These are phyloP conservation scores for Drosophila neotestacea DNA, from an alignment of 2,888 invertebrate species.

Conservation along the genomic window DNA sequence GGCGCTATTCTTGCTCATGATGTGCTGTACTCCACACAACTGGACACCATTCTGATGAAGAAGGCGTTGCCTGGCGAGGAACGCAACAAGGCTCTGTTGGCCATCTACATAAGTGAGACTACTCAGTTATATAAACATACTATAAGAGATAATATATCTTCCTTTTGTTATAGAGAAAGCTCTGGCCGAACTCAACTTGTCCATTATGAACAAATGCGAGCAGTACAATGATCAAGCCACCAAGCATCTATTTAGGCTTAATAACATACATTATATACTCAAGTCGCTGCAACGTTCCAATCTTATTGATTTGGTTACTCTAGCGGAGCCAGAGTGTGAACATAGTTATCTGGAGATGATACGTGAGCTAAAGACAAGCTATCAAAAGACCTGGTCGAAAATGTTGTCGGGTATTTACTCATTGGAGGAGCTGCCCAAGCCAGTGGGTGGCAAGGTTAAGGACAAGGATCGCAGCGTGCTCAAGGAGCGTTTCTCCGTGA, in stretches of 20 bases:
- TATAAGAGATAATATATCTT: not conserved
- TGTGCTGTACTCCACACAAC: conserved; percentile 86
- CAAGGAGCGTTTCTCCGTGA: conserved; percentile 95
- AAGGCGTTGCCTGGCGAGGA: conserved; percentile 86
- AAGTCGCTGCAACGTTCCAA: conserved; percentile 95
- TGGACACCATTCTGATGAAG: conserved; percentile 86
- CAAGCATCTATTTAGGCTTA: conserved; percentile 95
- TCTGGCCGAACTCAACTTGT: conserved; percentile 94
- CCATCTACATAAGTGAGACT: conserved; percentile 92
- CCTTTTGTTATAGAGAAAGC: conserved; percentile 90
- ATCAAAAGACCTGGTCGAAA: conserved; percentile 91
- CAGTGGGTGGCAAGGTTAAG: conserved; percentile 90
- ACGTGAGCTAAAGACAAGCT: conserved; percentile 90
- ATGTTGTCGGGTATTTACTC: conserved; percentile 91
- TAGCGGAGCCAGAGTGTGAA: conserved; percentile 94
- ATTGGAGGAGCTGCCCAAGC: conserved; percentile 89
- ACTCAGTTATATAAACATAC: not conserved
- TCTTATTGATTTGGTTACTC: conserved; percentile 91
- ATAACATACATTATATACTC: conserved; percentile 97
- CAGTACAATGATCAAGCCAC: conserved; percentile 94
- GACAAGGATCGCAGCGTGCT: conserved; percentile 94
- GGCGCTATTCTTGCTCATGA: conserved; percentile 88
- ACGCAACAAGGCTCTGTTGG: conserved; percentile 89
- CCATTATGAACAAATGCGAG: conserved; percentile 95
- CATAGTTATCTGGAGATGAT: conserved; percentile 94